Percentiles rank a stretch among this genome's conserved stretches.
phyloP scores from a whole-genome alignment of 1,140 invertebrate species.

The Gonioctena quinquepunctata region DNA sequence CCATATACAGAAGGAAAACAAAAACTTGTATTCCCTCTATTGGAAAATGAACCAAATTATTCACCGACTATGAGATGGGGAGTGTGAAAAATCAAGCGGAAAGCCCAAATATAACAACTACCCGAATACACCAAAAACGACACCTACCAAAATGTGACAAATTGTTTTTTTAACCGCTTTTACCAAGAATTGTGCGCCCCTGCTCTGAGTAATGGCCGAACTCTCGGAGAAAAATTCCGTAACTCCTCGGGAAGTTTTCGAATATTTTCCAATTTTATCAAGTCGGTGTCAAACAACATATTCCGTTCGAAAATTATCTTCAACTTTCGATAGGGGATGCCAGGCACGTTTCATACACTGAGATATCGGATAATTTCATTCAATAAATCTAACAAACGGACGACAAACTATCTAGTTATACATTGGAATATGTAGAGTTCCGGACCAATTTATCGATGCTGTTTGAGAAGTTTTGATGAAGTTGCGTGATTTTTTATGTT shows the following conservation, averaged over 20 bases:
- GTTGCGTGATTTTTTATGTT: neutral
- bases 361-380: slow-evolving; percentile 19
- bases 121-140: too few species aligned
- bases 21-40: too few species aligned
- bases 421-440: neutral
- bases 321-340: slow-evolving; percentile 22
- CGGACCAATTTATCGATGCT: neutral
- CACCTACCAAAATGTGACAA: too few species aligned
- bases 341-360: slow-evolving; percentile 22
- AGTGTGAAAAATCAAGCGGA: too few species aligned
- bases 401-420: neutral
- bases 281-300: slow-evolving; percentile 31
- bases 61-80: too few species aligned
- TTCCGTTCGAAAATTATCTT: slow-evolving; percentile 27
- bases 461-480: neutral
- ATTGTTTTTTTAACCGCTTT: too few species aligned
- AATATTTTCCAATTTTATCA: slow-evolving; percentile 36
- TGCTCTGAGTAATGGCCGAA: neutral
- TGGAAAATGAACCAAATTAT: too few species aligned
- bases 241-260: slow-evolving; percentile 27
- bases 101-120: too few species aligned
- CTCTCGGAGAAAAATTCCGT: slow-evolving; percentile 24
- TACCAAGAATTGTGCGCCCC: too few species aligned
- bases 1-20: too few species aligned
- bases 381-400: slow-evolving; percentile 8